phyloP scores from a whole-genome alignment of 2,888 invertebrate species.

The Acanthoscelides obtectus region DNA sequence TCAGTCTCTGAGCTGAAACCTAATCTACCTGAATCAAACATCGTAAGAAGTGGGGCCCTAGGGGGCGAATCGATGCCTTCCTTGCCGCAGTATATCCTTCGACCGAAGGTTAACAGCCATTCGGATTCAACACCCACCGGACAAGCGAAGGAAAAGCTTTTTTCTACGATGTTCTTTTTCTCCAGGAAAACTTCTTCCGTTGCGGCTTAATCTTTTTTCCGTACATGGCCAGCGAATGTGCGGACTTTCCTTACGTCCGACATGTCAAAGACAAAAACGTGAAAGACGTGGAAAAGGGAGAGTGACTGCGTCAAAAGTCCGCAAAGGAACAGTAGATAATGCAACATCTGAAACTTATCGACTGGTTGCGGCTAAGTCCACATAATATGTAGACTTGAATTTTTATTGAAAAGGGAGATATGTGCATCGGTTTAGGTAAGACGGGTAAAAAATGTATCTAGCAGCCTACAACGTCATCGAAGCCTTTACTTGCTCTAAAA shows the following conservation, averaged over 20 bases:
- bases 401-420: no score
- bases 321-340: no score
- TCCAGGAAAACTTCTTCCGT: not conserved
- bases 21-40: constrained; percentile 16
- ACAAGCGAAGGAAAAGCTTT: not conserved
- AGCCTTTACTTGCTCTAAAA: no score
- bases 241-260: not conserved
- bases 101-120: constrained; percentile 39
- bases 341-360: no score
- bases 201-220: not conserved
- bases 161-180: not conserved
- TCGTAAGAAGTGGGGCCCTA: constrained; percentile 42
- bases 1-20: no score
- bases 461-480: no score
- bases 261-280: not conserved
- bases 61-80: constrained; percentile 32
- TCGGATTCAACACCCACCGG: constrained; percentile 36
- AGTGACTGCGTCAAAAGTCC: not conserved
- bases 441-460: no score
- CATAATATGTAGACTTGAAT: no score
- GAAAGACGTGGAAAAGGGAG: not conserved
- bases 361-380: no score
- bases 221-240: not conserved
- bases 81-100: constrained; percentile 30
- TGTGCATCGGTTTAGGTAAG: no score